Conservation (phyloP, 53 echinoderm and acorn worm genomes). For the Crossaster papposus region DNA sequence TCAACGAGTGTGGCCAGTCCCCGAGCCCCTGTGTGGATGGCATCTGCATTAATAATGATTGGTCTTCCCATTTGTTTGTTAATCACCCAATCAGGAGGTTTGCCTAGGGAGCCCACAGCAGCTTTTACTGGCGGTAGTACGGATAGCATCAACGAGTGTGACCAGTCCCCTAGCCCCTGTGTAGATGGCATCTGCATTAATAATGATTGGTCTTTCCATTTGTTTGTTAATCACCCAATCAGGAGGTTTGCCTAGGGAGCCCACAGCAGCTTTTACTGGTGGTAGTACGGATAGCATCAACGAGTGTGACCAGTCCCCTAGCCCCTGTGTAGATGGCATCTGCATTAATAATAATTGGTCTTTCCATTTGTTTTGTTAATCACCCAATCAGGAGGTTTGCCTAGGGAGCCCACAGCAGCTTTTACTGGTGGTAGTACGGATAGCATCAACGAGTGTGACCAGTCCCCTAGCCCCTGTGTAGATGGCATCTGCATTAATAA, state of each 20-base stretch:
- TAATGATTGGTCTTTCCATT: constrained; percentile 20
- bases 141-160: constrained; percentile 68
- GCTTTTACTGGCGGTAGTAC: constrained; percentile 47
- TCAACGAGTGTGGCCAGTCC: constrained; percentile 70
- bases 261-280: constrained; percentile 34
- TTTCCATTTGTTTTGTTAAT: not conserved
- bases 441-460: constrained; percentile 72
- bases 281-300: constrained; percentile 50
- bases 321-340: constrained; percentile 83
- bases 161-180: constrained; percentile 72
- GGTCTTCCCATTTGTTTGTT: not conserved
- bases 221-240: constrained; percentile 4
- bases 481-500: constrained; percentile 90
- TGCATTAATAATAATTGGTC: constrained; percentile 71
- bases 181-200: constrained; percentile 87
- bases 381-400: constrained; percentile 7
- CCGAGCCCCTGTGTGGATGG: constrained; percentile 85
- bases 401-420: not conserved
- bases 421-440: constrained; percentile 45
- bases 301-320: constrained; percentile 70
- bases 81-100: constrained; percentile 3
- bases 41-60: constrained; percentile 78
- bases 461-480: constrained; percentile 67
- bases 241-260: not conserved
- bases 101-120: not conserved